These are phyloP conservation scores for Darwinula stevensoni DNA, from an alignment of 2,888 invertebrate genomes.

Conservation along the genomic window DNA sequence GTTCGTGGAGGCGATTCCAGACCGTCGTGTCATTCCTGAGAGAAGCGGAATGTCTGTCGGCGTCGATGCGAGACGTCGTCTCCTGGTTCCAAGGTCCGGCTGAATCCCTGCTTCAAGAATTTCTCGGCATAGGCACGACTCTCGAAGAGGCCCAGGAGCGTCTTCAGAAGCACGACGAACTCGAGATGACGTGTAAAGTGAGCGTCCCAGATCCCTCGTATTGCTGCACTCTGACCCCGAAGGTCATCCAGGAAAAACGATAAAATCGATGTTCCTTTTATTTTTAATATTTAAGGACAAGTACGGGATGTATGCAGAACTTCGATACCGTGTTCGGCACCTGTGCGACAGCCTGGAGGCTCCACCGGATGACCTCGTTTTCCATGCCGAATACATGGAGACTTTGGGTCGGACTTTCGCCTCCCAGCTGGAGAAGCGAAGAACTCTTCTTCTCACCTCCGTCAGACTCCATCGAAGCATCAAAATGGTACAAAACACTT, in stretches of 20 bases:
- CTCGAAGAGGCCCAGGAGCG: constrained; percentile 40
- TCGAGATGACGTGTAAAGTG: constrained; percentile 41
- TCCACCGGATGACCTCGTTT: constrained; percentile 28
- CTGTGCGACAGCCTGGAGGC: constrained; percentile 16
- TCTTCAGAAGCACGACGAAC: constrained; percentile 35
- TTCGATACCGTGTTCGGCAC: constrained; percentile 34
- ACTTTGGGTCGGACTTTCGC: constrained; percentile 48
- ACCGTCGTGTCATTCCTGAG: no score
- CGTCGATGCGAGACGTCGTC: no score
- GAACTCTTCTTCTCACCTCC: constrained; percentile 40
- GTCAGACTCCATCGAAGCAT: no score
- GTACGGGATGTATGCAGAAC: constrained; percentile 43
- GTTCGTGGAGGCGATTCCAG: no score
- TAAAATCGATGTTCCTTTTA: no score
- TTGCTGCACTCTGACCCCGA: no score
- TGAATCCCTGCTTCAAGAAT: no score
- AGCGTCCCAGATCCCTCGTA: constrained; percentile 9
- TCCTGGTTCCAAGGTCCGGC: no score
- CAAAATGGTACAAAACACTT: no score
- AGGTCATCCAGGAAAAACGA: no score
- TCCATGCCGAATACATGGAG: constrained; percentile 50
- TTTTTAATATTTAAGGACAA: constrained; percentile 31
- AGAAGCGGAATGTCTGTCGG: no score
- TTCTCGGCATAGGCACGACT: constrained; percentile 8
- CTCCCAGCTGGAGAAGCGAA: constrained; percentile 33